Evolutionary conservation across 2,797 vertebrate genomes (phyloP).

Genomic region (Ispidina lecontei): DNA sequence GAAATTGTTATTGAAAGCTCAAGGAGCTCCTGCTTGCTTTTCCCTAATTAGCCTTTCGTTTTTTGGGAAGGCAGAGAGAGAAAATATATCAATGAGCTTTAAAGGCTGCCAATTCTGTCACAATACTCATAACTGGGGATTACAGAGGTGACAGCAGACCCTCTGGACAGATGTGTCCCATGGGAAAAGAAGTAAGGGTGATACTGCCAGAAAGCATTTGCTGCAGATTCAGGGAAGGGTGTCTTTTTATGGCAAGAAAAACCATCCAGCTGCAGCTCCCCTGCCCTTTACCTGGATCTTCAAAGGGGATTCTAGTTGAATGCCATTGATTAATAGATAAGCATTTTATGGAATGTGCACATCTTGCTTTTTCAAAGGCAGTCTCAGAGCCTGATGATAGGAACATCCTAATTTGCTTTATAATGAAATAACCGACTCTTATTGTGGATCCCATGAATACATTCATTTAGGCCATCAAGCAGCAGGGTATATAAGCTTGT

Average conservation of each 20-base stretch:
- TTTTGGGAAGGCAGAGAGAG: background rate
- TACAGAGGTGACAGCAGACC: background rate
- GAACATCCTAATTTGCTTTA: constrained; percentile 17
- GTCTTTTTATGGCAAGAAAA: background rate
- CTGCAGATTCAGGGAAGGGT: background rate
- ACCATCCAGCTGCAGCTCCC: background rate
- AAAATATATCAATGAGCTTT: background rate
- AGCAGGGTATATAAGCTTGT: background rate
- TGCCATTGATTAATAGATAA: constrained; percentile 11
- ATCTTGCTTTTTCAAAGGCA: background rate
- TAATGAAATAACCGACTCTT: background rate
- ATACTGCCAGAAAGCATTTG: background rate
- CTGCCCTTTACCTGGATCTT: background rate
- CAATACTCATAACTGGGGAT: background rate
- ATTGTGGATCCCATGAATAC: background rate
- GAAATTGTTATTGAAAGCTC: background rate
- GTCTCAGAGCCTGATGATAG: background rate
- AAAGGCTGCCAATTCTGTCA: background rate
- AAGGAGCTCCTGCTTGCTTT: constrained; percentile 9
- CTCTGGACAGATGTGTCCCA: background rate
- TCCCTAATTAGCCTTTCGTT: constrained; percentile 36
- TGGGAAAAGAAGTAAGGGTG: background rate
- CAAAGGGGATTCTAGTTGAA: background rate
- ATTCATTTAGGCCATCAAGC: background rate
- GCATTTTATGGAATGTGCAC: background rate